Evolutionary conservation across 2,797 vertebrate genomes (phyloP).

Genomic region (Pagetopsis macropterus): DNA sequence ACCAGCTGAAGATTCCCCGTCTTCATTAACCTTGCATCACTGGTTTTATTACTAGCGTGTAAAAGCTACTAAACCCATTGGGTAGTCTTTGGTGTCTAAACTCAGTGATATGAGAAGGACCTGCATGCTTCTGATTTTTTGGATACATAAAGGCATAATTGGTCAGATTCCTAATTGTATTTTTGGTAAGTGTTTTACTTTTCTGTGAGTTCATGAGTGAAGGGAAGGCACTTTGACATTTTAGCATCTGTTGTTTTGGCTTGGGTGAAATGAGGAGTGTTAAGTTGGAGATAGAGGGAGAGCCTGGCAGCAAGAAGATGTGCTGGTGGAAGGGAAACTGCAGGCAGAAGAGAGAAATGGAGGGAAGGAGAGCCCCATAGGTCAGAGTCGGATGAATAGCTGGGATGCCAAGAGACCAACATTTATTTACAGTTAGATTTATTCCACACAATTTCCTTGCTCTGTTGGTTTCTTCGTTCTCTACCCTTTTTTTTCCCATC

Average conservation of each 20-base stretch:
- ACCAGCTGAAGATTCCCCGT: not conserved
- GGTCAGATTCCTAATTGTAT: not conserved
- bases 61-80: not conserved
- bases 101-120: not conserved
- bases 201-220: constrained; percentile 31
- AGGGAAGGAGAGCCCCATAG: constrained; percentile 30
- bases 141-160: constrained; percentile 3
- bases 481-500: constrained; percentile 8
- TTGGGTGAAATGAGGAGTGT: constrained; percentile 58
- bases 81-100: constrained; percentile 2
- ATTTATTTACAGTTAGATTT: constrained; percentile 45
- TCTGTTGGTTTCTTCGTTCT: constrained; percentile 34
- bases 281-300: constrained; percentile 56
- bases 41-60: not conserved
- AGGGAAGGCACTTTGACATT: constrained; percentile 52
- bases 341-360: constrained; percentile 34
- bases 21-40: not conserved
- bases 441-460: constrained; percentile 26
- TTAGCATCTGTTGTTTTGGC: constrained; percentile 71
- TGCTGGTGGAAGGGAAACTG: constrained; percentile 59
- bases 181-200: constrained; percentile 2
- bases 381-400: constrained; percentile 54
- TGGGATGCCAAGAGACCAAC: constrained; percentile 58
- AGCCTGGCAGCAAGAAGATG: constrained; percentile 61
- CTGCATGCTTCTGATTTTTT: not conserved